phyloP scores from a whole-genome alignment of 2,888 invertebrate genomes.

The Chaetogeoica ovagalla region DNA sequence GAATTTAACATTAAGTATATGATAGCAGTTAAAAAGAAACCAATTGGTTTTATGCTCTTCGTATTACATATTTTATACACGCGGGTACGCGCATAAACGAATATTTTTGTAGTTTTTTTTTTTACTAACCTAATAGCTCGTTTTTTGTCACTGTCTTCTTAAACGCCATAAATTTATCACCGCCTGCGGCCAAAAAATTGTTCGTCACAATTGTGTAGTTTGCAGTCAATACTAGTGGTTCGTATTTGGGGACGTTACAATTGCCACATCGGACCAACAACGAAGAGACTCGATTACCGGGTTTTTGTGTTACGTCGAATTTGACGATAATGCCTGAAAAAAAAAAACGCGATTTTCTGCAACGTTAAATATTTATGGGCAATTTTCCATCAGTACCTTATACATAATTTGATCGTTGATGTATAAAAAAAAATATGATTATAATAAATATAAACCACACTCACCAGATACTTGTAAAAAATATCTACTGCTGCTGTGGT shows the following conservation, averaged over 20 bases:
- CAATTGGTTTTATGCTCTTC: no score
- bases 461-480: conserved; percentile 45
- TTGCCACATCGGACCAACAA: conserved; percentile 70
- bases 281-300: conserved; percentile 68
- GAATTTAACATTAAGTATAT: no score
- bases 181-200: conserved; percentile 72
- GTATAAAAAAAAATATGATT: background rate
- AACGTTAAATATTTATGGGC: no score
- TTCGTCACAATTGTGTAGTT: conserved; percentile 70
- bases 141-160: background rate
- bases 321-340: conserved; percentile 63
- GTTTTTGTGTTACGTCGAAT: conserved; percentile 68
- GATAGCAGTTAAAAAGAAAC: no score
- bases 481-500: background rate
- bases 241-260: conserved; percentile 68
- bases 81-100: no score
- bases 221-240: conserved; percentile 63
- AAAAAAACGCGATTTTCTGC: conserved; percentile 15
- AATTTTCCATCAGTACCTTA: no score
- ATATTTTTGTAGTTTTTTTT: no score
- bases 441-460: background rate
- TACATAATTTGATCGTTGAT: no score
- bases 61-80: no score
- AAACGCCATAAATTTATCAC: conserved; percentile 67
- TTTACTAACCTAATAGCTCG: background rate